Evolutionary conservation across 2,113 vertebrate species (phyloP).

Genomic region (Capra hircus): DNA sequence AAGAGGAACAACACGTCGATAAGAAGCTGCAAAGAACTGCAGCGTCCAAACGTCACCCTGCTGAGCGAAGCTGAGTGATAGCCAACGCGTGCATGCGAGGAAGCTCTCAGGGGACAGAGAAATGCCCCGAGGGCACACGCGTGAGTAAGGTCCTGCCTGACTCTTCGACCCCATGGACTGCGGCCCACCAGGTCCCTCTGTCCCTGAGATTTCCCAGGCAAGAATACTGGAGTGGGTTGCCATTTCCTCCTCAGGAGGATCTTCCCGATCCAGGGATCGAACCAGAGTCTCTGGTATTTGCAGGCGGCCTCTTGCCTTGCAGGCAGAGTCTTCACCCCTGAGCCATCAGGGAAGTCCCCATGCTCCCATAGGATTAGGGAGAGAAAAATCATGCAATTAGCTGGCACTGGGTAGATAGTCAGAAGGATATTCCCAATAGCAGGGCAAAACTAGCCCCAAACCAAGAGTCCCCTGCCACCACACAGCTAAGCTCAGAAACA

Average conservation of each 20-base stretch:
- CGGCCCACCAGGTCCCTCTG: neutral
- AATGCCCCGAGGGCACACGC: neutral
- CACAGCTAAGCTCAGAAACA: neutral
- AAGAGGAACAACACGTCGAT: neutral
- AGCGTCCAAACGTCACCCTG: rapidly evolving
- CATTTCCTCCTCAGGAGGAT: neutral
- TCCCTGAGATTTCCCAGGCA: neutral
- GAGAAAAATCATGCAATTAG: neutral
- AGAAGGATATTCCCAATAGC: neutral
- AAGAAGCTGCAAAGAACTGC: neutral
- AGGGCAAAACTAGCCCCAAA: neutral
- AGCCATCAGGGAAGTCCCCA: neutral
- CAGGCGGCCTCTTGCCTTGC: neutral
- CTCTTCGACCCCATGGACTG: rapidly evolving
- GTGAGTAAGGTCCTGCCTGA: neutral
- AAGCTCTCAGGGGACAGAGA: too few relatives aligned
- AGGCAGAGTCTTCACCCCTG: neutral
- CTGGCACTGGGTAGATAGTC: neutral
- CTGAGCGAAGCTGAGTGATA: neutral
- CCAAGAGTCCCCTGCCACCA: too few relatives aligned
- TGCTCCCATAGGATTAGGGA: neutral
- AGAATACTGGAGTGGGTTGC: neutral
- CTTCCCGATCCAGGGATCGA: rapidly evolving
- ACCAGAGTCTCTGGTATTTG: neutral
- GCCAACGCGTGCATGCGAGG: rapidly evolving